These are phyloP conservation scores for Brachystomella parvula DNA, from an alignment of 1,140 invertebrate species.

Conservation along the genomic window DNA sequence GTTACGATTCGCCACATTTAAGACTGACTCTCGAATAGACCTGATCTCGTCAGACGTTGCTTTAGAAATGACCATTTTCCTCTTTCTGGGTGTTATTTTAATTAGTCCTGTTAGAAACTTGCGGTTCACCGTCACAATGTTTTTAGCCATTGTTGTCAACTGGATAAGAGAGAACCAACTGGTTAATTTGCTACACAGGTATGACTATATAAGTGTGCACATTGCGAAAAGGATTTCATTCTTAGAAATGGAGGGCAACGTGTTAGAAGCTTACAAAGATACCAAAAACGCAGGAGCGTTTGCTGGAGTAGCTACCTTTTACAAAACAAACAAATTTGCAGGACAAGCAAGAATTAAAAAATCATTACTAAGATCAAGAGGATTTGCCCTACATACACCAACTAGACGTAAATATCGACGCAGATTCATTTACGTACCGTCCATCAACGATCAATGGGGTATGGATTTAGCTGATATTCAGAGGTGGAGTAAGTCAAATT, in stretches of 20 bases:
- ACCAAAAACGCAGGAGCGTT: not conserved
- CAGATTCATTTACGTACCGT: not conserved
- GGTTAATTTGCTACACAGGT: too few relatives aligned
- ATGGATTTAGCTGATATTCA: conserved; percentile 19
- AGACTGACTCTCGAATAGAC: not conserved
- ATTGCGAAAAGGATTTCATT: too few relatives aligned
- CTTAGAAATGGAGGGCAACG: not conserved
- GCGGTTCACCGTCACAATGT: too few relatives aligned
- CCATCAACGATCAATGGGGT: conserved; percentile 9
- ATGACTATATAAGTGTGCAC: too few relatives aligned
- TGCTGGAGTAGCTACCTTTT: not conserved
- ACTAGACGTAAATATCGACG: not conserved
- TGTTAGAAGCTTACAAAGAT: not conserved
- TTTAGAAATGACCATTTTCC: not conserved
- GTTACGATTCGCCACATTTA: conserved; percentile 1
- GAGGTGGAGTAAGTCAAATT: conserved; percentile 11
- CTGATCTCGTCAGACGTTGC: conserved; percentile 1
- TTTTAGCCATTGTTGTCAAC: too few relatives aligned
- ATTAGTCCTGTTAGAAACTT: not conserved
- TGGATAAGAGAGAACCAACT: too few relatives aligned
- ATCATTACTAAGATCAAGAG: not conserved
- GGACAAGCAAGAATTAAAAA: not conserved
- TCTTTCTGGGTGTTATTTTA: not conserved
- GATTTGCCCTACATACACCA: not conserved
- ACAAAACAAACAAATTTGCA: not conserved